Evolutionary conservation across 2,113 vertebrate genomes (phyloP).

Genomic region (Osmerus mordax): DNA sequence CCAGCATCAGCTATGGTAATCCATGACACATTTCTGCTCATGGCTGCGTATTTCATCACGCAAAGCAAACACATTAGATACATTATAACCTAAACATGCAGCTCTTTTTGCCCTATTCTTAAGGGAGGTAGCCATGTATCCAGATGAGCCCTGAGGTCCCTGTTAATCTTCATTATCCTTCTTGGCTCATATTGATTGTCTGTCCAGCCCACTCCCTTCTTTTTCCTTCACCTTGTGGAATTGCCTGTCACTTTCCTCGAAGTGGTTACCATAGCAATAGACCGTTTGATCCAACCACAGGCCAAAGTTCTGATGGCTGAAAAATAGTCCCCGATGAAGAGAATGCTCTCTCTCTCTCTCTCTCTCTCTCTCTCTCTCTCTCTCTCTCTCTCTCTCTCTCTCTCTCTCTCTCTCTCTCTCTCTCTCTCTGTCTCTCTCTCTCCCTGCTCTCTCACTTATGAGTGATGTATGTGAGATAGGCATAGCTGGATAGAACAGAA

Average conservation of each 20-base stretch:
- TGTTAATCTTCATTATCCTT: slow-evolving; percentile 38
- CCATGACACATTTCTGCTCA: too few relatives aligned
- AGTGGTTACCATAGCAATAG: slow-evolving; percentile 47
- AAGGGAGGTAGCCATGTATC: slow-evolving; percentile 1
- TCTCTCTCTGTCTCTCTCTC: neutral
- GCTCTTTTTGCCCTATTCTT: neutral
- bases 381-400: neutral
- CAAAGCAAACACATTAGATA: too few relatives aligned
- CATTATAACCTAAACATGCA: neutral
- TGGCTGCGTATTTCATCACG: too few relatives aligned
- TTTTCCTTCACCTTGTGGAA: slow-evolving; percentile 37
- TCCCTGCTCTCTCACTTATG: too few relatives aligned
- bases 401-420: neutral
- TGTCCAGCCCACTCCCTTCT: neutral
- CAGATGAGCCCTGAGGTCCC: slow-evolving; percentile 6
- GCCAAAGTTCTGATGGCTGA: slow-evolving; percentile 27
- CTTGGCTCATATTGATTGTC: slow-evolving; percentile 35
- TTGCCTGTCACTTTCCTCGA: slow-evolving; percentile 22
- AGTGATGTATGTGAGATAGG: neutral
- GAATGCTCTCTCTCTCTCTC: neutral
- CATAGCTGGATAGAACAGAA: neutral
- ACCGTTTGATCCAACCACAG: slow-evolving; percentile 43
- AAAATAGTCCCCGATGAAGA: slow-evolving; percentile 29
- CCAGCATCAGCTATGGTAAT: too few relatives aligned
- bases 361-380: neutral